Evolutionary conservation across 2,797 vertebrate genomes (phyloP), one percentile per base, ranked within the genome.

Genomic region (Zalophus californianus): DNA sequence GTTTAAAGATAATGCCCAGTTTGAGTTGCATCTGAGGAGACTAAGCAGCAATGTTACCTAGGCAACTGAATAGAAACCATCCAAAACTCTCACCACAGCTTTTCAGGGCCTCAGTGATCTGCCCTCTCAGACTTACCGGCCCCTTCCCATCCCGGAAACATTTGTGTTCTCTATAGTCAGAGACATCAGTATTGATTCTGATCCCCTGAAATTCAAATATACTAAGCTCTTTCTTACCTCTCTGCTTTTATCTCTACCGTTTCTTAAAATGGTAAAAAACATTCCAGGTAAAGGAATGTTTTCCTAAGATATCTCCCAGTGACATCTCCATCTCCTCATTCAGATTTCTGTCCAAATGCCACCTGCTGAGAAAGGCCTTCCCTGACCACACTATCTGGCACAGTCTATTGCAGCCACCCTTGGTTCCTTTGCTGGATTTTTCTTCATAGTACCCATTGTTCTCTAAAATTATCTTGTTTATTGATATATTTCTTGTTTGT

Each of bases 211-310:
- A 92, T 15, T 82, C 78, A 41, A 84, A 75, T 73, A 85, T 52
- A 62, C n/a, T 14, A 52, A 80, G 77, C 32, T 68, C 8, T 35
- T 80, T 66, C 56, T 93, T 58, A 23, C 5, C 16, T 80, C 21
- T 80, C 23, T 90, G 14, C 10, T 87, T 97, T 77, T 94, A 68
- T 85, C 60, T 85, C 38, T 48, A 75, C 35, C 11, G 6, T 85
- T 96, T 86, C 29, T 25, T 62, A 35, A 35, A 35, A 35, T 2
- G 35, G 35, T 35, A 35, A 35, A 35, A 35, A 35, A 35, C 35
- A 35, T 35, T 35, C 35, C 35, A 35, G 35, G 35, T 35, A 35
- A 35, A 35, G 60, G 4, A 91, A 86, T 72, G 7, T 44, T 95
- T 84, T 79, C 58, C 58, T 83, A 38, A 95, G 85, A 93, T 82